Evolutionary conservation across 2,888 invertebrate genomes (phyloP), one percentile per base, ranked within the genome.

Genomic region (Diaperis boleti): DNA sequence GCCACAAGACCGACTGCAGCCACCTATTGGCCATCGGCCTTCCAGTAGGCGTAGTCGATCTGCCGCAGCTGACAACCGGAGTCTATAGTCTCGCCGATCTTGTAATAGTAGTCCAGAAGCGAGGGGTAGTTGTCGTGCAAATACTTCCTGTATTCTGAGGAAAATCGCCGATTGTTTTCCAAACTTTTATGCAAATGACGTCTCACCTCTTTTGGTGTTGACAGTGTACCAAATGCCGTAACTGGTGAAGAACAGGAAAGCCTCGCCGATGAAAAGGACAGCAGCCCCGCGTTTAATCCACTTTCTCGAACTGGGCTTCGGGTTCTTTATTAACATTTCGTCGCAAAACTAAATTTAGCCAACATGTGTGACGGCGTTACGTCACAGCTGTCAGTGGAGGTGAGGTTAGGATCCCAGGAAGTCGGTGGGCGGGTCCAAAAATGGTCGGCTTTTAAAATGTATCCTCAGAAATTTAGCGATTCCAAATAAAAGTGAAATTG

Each of bases 171-270:
- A n/a, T n/a, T n/a, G n/a, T n/a, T n/a, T n/a, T 6, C 13, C 11
- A 11, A 26, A 3, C 31, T 37, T 39, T 37, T 20, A 41, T 55
- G n/a, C n/a, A n/a, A n/a, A n/a, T n/a, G n/a, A n/a, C n/a, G n/a
- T n/a, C 83, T 81, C 81, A 91, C 92, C 89, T 85, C 88, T 85
- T 73, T 89, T 87, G 47, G 85, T 86, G 77, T 91, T 92, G 78
- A 91, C 84, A 81, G 85, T 87, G 77, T 84, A 82, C 87, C 89
- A 92, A 71, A 88, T 74, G 64, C 83, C 84, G 82, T 89, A 91
- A 18, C 87, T 84, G 44, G 81, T 86, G 39, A 85, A 83, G 76
- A 91, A 85, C 17, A 83, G 82, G 56, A 84, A 69, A 10, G 84
- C 84, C 83, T 92, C 92, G 5, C 83, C 74, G 42, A 86, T 77